Evolutionary conservation across 2,888 invertebrate genomes (phyloP).

Genomic region (Hirtodrosophila trivittata): DNA sequence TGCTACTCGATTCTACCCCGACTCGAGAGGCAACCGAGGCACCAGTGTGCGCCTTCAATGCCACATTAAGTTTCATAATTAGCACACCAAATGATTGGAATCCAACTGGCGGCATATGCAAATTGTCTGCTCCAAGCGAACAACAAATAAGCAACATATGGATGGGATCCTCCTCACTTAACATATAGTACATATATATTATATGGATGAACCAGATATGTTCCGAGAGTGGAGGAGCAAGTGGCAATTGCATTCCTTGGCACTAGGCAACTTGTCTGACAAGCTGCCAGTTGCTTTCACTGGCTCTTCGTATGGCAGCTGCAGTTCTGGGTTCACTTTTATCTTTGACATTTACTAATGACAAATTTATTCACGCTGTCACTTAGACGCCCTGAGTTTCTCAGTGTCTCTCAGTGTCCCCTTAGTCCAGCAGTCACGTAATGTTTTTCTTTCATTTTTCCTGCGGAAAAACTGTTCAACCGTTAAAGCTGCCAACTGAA

Average conservation of each 20-base stretch:
- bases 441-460: slow-evolving; percentile 17
- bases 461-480: too few relatives aligned
- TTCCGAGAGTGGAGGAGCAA: background rate
- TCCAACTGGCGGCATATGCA: slow-evolving; percentile 48
- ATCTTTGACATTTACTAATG: slow-evolving; percentile 78
- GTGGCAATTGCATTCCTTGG: slow-evolving; percentile 36
- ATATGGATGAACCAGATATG: too few relatives aligned
- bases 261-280: slow-evolving; percentile 22
- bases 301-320: slow-evolving; percentile 52
- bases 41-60: slow-evolving; percentile 52
- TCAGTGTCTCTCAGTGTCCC: too few relatives aligned
- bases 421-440: slow-evolving; percentile 32
- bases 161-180: slow-evolving; percentile 53
- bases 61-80: slow-evolving; percentile 78
- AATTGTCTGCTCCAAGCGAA: slow-evolving; percentile 58
- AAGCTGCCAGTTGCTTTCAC: slow-evolving; percentile 53
- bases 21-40: background rate
- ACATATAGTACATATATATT: too few relatives aligned
- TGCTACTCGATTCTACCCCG: slow-evolving; percentile 50
- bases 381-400: slow-evolving; percentile 60
- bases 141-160: slow-evolving; percentile 76
- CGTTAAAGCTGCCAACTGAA: too few relatives aligned
- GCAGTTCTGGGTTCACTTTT: slow-evolving; percentile 62
- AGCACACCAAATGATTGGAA: slow-evolving; percentile 75
- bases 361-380: slow-evolving; percentile 79